Conservation (phyloP, 2,888 invertebrate genomes). For the Serripes groenlandicus region DNA sequence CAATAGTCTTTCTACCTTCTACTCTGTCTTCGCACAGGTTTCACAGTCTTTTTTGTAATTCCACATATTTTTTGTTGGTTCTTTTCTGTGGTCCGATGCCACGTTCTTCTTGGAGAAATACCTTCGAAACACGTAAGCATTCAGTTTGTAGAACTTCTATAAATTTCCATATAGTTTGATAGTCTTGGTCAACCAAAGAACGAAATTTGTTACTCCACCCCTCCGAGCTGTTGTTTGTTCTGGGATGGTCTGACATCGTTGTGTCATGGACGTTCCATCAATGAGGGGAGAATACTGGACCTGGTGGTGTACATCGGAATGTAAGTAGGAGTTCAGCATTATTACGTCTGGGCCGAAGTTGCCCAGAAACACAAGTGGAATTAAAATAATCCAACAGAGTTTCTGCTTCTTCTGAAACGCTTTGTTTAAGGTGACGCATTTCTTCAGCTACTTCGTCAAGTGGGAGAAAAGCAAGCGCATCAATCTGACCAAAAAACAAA, state of each 20-base stretch:
- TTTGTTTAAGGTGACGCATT: not conserved
- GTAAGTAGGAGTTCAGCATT: not conserved
- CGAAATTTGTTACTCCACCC: constrained; percentile 15
- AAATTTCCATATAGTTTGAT: constrained; percentile 11
- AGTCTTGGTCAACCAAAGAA: constrained; percentile 14
- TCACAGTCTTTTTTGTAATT: constrained; percentile 14
- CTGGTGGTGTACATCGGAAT: constrained; percentile 2
- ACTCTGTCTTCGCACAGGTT: constrained; percentile 20
- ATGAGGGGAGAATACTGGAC: not conserved
- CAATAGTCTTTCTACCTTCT: not conserved
- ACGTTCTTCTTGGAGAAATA: constrained; percentile 11
- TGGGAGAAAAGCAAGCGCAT: constrained; percentile 25
- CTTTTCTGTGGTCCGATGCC: constrained; percentile 18
- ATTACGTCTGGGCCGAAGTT: constrained; percentile 6
- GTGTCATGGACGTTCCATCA: constrained; percentile 1
- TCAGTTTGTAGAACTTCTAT: constrained; percentile 7
- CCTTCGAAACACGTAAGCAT: not conserved
- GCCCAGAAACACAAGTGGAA: constrained; percentile 4
- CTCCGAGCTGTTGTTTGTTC: constrained; percentile 6
- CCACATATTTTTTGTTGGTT: constrained; percentile 6
- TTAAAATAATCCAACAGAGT: constrained; percentile 11
- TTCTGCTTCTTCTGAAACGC: constrained; percentile 13
- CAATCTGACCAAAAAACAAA: constrained; percentile 16
- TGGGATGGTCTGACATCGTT: not conserved
- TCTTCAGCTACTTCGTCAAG: constrained; percentile 5